phyloP scores from a whole-genome alignment of 2,888 invertebrate species.

The Lypha dubia region DNA sequence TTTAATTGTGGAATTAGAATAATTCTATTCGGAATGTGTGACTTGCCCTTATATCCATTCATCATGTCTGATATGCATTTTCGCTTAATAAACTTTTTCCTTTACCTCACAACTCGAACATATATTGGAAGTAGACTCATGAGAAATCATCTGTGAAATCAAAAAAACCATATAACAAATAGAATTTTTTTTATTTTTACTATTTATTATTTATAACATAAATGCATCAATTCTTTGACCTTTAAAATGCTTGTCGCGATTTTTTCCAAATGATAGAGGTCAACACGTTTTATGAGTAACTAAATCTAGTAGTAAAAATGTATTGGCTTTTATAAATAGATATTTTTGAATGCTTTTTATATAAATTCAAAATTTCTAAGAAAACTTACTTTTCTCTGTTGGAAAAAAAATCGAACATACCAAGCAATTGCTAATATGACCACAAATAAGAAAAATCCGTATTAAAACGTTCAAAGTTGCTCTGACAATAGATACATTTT shows the following conservation, averaged over 20 bases:
- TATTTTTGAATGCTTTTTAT: slow-evolving; percentile 14
- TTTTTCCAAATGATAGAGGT: slow-evolving; percentile 55
- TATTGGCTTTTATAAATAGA: not conserved
- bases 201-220: slow-evolving; percentile 29
- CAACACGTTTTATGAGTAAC: slow-evolving; percentile 71
- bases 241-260: slow-evolving; percentile 29
- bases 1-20: too few relatives aligned
- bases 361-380: slow-evolving; percentile 55
- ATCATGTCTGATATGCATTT: too few relatives aligned
- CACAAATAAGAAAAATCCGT: slow-evolving; percentile 32
- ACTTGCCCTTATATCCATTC: too few relatives aligned
- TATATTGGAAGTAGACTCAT: slow-evolving; percentile 52
- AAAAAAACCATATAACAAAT: slow-evolving; percentile 2
- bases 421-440: slow-evolving; percentile 52
- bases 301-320: slow-evolving; percentile 48
- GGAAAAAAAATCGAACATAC: slow-evolving; percentile 4
- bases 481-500: slow-evolving; percentile 12
- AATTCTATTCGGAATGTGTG: too few relatives aligned
- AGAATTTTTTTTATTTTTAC: slow-evolving; percentile 9
- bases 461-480: not conserved
- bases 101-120: not conserved
- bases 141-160: slow-evolving; percentile 57
- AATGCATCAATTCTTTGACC: slow-evolving; percentile 57
- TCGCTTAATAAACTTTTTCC: too few relatives aligned
- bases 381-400: slow-evolving; percentile 50